A percentile compares a stretch with the other conserved stretches of the same genome.
Conservation (phyloP, 1,140 invertebrate species). For the Xylocopa sonorina region DNA sequence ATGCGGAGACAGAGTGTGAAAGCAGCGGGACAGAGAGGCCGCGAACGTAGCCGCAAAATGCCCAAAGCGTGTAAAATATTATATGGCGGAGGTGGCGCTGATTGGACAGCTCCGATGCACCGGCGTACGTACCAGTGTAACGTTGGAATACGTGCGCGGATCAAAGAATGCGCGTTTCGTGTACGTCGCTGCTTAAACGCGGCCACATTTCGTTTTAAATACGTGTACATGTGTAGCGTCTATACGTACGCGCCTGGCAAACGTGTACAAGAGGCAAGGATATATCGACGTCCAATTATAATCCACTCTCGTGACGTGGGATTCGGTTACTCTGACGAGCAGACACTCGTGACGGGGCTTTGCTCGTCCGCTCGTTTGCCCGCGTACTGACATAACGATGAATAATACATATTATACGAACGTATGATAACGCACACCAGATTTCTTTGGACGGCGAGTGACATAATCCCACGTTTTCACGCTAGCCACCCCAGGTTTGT, state of each 20-base stretch:
- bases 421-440: slow-evolving; percentile 35
- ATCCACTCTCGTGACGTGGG: slow-evolving; percentile 65
- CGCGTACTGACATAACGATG: slow-evolving; percentile 51
- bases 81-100: slow-evolving; percentile 58
- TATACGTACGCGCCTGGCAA: slow-evolving; percentile 1
- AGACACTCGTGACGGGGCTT: slow-evolving; percentile 51
- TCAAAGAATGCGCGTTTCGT: slow-evolving; percentile 64
- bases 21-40: not conserved
- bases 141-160: slow-evolving; percentile 62
- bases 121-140: slow-evolving; percentile 33
- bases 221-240: slow-evolving; percentile 35
- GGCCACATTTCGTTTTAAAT: slow-evolving; percentile 63
- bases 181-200: slow-evolving; percentile 57
- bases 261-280: slow-evolving; percentile 50
- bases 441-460: slow-evolving; percentile 42
- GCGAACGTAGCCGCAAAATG: slow-evolving; percentile 46
- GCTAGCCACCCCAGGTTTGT: no score
- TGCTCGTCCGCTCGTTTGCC: slow-evolving; percentile 36
- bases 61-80: slow-evolving; percentile 68
- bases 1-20: slow-evolving; percentile 4
- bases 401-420: slow-evolving; percentile 63
- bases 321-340: slow-evolving; percentile 65
- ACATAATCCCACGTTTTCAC: not conserved
- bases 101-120: slow-evolving; percentile 53
- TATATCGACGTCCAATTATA: slow-evolving; percentile 70